Conservation (phyloP, 2,888 invertebrate genomes). For the Ferdinandea cuprea region DNA sequence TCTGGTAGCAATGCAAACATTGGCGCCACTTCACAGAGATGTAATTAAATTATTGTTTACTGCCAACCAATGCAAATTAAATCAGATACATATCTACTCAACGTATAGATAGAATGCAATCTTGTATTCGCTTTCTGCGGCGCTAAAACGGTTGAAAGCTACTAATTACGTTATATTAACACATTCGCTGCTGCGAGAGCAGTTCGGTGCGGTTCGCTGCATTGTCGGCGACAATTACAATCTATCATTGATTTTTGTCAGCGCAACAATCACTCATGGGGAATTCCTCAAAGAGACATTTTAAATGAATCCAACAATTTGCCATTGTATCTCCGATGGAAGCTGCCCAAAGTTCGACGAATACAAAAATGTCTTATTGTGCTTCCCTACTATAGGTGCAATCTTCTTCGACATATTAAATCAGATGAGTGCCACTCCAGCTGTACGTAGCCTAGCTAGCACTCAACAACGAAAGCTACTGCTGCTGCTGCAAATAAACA, state of each 20-base stretch:
- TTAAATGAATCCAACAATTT: not conserved
- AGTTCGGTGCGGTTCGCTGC: no score
- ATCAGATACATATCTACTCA: no score
- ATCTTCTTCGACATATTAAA: not conserved
- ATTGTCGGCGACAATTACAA: no score
- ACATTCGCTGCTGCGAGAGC: not conserved
- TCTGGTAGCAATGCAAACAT: constrained; percentile 31
- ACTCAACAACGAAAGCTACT: no score
- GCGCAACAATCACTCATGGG: not conserved
- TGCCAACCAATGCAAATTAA: constrained; percentile 43
- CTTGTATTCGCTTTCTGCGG: constrained; percentile 7
- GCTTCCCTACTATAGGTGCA: not conserved
- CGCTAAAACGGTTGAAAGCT: constrained; percentile 1
- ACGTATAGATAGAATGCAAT: constrained; percentile 12
- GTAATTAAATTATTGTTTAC: constrained; percentile 55
- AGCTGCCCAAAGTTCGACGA: not conserved
- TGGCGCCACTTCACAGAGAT: constrained; percentile 49
- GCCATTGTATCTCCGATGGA: not conserved
- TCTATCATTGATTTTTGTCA: no score
- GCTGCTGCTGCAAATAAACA: constrained; percentile 45
- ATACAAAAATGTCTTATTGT: constrained; percentile 14
- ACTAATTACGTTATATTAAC: constrained; percentile 35
- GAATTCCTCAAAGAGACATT: not conserved
- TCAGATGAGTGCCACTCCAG: constrained; percentile 29
- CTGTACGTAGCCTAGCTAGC: not conserved